These are phyloP conservation scores for Pelobates fuscus DNA, from an alignment of 2,113 vertebrate species.

Conservation along the genomic window DNA sequence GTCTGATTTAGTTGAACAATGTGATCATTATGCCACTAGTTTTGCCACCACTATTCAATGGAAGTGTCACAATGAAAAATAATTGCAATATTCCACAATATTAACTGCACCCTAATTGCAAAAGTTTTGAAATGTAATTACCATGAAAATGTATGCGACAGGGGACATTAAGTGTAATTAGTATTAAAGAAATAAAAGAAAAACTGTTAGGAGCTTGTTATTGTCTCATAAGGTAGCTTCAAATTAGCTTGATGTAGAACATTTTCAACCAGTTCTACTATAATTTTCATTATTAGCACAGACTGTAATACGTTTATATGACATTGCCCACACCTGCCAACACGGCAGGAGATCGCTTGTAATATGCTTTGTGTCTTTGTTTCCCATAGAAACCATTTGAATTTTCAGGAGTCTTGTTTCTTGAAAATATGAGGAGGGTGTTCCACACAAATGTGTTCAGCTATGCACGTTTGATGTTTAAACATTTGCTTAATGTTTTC, in stretches of 20 bases:
- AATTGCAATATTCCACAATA: slow-evolving; percentile 87
- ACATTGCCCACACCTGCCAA: slow-evolving; percentile 77
- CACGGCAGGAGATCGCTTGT: slow-evolving; percentile 71
- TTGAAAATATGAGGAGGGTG: slow-evolving; percentile 19
- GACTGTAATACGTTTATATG: slow-evolving; percentile 80
- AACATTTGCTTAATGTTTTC: slow-evolving; percentile 13
- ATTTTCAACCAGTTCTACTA: slow-evolving; percentile 76
- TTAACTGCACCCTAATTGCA: slow-evolving; percentile 86
- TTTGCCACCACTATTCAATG: slow-evolving; percentile 81
- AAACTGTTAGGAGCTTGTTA: slow-evolving; percentile 84
- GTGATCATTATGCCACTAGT: slow-evolving; percentile 80
- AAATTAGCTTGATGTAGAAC: slow-evolving; percentile 77
- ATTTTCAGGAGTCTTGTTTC: slow-evolving; percentile 35
- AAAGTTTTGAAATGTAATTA: slow-evolving; percentile 90
- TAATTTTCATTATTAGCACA: slow-evolving; percentile 78
- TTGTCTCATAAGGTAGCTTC: slow-evolving; percentile 83
- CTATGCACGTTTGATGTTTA: slow-evolving; percentile 13
- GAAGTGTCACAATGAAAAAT: slow-evolving; percentile 87
- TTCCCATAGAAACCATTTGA: slow-evolving; percentile 64
- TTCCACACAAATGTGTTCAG: slow-evolving; percentile 10
- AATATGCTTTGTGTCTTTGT: slow-evolving; percentile 58
- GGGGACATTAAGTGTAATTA: slow-evolving; percentile 86
- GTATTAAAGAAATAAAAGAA: slow-evolving; percentile 70
- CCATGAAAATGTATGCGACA: slow-evolving; percentile 84
- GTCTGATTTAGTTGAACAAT: slow-evolving; percentile 83